Evolutionary conservation across 1,140 invertebrate genomes (phyloP), one percentile per base, ranked within the genome.

Genomic region (Battus philenor): DNA sequence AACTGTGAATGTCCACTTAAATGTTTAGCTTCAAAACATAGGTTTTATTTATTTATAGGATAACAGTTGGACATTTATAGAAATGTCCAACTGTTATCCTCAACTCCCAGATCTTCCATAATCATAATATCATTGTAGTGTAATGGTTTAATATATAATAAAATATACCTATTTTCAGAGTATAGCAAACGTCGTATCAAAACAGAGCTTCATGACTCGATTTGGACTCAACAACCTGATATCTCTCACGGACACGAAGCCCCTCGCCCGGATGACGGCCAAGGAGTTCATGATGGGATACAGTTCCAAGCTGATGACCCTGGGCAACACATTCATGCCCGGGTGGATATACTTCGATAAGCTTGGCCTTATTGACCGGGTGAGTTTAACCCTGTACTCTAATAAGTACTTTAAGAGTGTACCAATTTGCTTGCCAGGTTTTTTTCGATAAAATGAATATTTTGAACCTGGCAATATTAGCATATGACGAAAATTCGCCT

Each of bases 231-330:
- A 94, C 69, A 58, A 91, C 2, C 54, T 95, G 0, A 91, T 95
- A 8, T 68, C 81, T 1, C 87, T 92, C 33, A 92, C 91, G 0
- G 86, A 92, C 9, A 87, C 89, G 1, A 77, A 90, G 38, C 92
- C 93, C 0, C 73, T 95, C 8, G 89, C 93, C 0, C 72, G 87
- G 59, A 94, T 94, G 91, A 94, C 93, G 0, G 93, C 93, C 0
- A 89, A 81, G 43, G 93, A 95, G 68, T 95, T 95, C 68, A 95
- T 95, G 93, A 95, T 95, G 63, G 93, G 93, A 0, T 94, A 93
- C 75, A 72, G 90, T 45, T 92, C 91, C 1, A 76, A 91, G 1
- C 73, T 95, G 18, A 90, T 94, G 62, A 92, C 91, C 0, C 61
- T 95, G 12, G 94, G 93, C 0, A 93, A 94, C 68, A 90, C 89